Conservation (phyloP, 53 echinoderm and acorn worm species). For the Echinarachnius parma region DNA sequence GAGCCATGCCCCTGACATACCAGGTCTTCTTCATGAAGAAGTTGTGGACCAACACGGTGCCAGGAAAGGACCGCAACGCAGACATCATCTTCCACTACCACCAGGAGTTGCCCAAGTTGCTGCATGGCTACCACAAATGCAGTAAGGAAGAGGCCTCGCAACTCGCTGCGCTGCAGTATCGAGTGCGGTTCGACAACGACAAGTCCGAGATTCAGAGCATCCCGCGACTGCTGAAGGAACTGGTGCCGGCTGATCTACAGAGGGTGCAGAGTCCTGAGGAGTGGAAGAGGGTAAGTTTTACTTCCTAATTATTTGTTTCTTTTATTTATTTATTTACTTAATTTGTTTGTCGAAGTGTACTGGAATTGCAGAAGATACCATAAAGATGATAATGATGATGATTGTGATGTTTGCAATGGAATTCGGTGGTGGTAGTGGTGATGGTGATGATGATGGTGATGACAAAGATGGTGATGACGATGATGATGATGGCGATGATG, state of each 20-base stretch:
- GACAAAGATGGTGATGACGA: background rate
- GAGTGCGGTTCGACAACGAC: slow-evolving; percentile 88
- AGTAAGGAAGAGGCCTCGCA: slow-evolving; percentile 90
- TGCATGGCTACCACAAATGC: slow-evolving; percentile 94
- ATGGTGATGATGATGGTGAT: background rate
- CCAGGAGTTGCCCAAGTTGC: slow-evolving; percentile 95
- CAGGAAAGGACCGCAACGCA: slow-evolving; percentile 93
- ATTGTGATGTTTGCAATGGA: background rate
- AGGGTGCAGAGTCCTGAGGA: slow-evolving; percentile 81
- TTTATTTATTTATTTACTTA: background rate
- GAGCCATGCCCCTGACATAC: slow-evolving; percentile 87
- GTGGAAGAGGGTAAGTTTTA: slow-evolving; percentile 85
- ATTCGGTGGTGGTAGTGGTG: slow-evolving; percentile 2
- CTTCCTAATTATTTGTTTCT: background rate
- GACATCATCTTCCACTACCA: slow-evolving; percentile 99
- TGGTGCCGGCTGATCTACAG: slow-evolving; percentile 76
- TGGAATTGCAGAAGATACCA: background rate
- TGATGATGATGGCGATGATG: slow-evolving; percentile 1
- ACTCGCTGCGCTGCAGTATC: slow-evolving; percentile 88
- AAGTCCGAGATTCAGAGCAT: slow-evolving; percentile 87
- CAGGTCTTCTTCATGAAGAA: slow-evolving; percentile 99
- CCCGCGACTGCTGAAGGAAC: slow-evolving; percentile 69
- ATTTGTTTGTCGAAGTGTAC: background rate
- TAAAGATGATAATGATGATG: slow-evolving; percentile 6
- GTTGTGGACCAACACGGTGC: slow-evolving; percentile 98